Percentiles rank a stretch among this genome's conserved stretches.
Conservation (phyloP, 2,113 vertebrate species). For the Apteryx owenii region DNA sequence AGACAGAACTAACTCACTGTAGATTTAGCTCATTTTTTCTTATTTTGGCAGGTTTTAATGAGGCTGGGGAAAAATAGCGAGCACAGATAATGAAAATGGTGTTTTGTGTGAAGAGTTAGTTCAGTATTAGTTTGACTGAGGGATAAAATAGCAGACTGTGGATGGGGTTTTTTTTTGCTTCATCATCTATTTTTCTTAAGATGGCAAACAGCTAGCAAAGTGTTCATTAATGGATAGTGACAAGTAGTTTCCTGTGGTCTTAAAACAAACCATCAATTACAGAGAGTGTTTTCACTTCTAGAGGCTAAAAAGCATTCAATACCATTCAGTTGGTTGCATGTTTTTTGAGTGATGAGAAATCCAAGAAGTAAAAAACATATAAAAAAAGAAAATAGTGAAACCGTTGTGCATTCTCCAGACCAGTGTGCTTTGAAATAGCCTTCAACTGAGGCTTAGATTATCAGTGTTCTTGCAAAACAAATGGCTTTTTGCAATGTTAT, state of each 20-base stretch:
- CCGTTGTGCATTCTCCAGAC: not conserved
- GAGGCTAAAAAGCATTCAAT: conserved; percentile 37
- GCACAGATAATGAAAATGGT: not conserved
- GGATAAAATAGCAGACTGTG: conserved; percentile 5
- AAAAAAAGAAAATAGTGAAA: not conserved
- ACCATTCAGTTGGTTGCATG: not conserved
- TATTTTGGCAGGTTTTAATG: conserved; percentile 1
- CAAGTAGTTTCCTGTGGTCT: conserved; percentile 68
- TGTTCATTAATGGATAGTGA: conserved; percentile 61
- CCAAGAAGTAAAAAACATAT: not conserved
- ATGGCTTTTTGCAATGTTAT: not conserved
- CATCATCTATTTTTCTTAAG: conserved; percentile 63
- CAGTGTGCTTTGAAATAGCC: not conserved
- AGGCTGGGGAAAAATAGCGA: not conserved
- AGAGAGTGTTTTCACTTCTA: conserved; percentile 54
- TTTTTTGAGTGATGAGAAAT: conserved; percentile 17
- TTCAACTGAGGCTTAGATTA: not conserved
- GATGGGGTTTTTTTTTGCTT: conserved; percentile 39
- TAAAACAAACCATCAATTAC: conserved; percentile 67
- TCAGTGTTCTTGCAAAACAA: not conserved
- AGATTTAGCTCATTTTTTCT: not conserved
- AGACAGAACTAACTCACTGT: not conserved
- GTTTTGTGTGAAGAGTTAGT: not conserved
- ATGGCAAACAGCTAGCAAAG: conserved; percentile 62
- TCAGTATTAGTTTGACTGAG: not conserved